Evolutionary conservation across 2,113 vertebrate genomes (phyloP), one percentile per base, ranked within the genome.

Genomic region (Sialia sialis): DNA sequence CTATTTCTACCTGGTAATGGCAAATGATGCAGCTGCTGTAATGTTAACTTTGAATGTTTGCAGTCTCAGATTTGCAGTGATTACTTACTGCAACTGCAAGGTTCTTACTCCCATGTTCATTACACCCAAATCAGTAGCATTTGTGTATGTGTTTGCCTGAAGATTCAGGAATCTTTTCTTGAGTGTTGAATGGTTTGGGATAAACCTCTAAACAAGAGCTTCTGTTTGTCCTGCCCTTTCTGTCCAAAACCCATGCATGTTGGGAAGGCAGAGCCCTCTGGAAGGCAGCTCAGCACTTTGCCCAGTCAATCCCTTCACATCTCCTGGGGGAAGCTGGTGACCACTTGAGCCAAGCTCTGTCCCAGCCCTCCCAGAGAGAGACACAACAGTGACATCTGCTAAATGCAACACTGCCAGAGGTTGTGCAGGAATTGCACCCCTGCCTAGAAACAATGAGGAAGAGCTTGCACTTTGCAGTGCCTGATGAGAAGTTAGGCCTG

Each of bases 331-430:
- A 4, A 41, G 6, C 20, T 88, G 75, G 34, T n/a, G 54, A n/a
- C 14, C 7, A 1, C 26, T 26, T 3, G 7, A 62, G 49, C 36
- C 67, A 23, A 46, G 79, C 7, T 6, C 26, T 48, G n/a, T 9
- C 29, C 68, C 46, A 46, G 36, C 18, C 9, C 19, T 51, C 51
- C 59, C 23, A 29, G 41, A 46, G 68, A 19, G 17, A 76, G 54
- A 0, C 21, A 0, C n/a, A 43, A 4, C 18, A n/a, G 16, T 32
- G 77, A 48, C 0, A 0, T 15, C 56, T 48, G 55, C 52, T 56
- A 17, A 69, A 46, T 0, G 0, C 38, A 55, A 8, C 16, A 0
- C 27, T 74, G n/a, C 27, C 51, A 54, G 44, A 29, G 8, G 6
- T 16, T n/a, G 38, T 25, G 25, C 32, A 25, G 14, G 55, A 74